Percentiles rank a stretch among this genome's conserved stretches.
These are phyloP conservation scores for Hylaeus volcanicus DNA, from an alignment of 1,140 invertebrate genomes.

Conservation along the genomic window DNA sequence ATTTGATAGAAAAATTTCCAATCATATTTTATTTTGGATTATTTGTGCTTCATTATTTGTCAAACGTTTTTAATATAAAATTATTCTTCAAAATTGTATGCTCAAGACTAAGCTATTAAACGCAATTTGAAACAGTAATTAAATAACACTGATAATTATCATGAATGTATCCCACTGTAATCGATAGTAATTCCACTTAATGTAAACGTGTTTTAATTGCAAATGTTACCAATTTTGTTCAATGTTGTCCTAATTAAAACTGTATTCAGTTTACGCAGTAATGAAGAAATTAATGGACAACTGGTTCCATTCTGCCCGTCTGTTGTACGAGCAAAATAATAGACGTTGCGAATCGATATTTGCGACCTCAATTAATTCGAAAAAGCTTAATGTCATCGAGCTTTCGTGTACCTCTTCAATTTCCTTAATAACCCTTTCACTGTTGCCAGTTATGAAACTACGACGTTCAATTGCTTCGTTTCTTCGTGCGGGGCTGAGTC, in stretches of 20 bases:
- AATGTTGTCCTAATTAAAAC: not conserved
- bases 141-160: no score
- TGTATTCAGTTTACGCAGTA: not conserved
- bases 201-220: no score
- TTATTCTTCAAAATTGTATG: not conserved
- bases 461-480: not conserved
- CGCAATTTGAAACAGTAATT: no score
- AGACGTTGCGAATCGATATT: conserved; percentile 10
- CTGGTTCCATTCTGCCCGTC: not conserved
- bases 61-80: not conserved
- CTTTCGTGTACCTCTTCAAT: conserved; percentile 4
- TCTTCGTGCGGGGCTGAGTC: not conserved
- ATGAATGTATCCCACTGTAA: no score
- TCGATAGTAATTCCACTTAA: no score
- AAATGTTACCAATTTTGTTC: not conserved
- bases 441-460: not conserved
- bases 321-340: no score
- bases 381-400: conserved; percentile 19
- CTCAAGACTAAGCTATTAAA: not conserved
- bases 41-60: not conserved
- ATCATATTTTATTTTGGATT: no score
- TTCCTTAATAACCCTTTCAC: conserved; percentile 10
- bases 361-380: conserved; percentile 16
- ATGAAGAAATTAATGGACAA: not conserved
- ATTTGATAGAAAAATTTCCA: no score